Conservation (phyloP, 2,797 vertebrate genomes). For the Rachycentron canadum region DNA sequence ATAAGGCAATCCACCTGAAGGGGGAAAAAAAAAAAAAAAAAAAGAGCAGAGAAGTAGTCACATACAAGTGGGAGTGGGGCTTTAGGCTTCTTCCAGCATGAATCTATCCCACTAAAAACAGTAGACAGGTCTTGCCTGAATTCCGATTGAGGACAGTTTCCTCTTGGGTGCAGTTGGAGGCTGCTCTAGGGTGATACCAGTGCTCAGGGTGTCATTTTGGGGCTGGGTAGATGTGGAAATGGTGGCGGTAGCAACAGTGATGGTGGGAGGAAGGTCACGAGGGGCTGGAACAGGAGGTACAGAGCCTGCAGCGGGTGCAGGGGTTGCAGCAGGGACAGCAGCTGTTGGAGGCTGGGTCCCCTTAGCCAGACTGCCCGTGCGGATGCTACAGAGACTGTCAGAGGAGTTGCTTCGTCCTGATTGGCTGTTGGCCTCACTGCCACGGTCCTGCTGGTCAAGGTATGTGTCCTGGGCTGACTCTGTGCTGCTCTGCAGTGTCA, state of each 20-base stretch:
- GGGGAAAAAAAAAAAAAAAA: constrained; percentile 22
- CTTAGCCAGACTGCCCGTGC: constrained; percentile 91
- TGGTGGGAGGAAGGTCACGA: constrained; percentile 74
- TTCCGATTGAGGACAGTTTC: constrained; percentile 96
- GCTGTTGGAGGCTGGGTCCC: constrained; percentile 68
- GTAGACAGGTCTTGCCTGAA: constrained; percentile 87
- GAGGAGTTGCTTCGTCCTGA: constrained; percentile 98
- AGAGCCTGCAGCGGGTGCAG: constrained; percentile 78
- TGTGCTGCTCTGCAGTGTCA: constrained; percentile 99
- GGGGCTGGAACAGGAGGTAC: constrained; percentile 75
- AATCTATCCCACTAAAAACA: neutral
- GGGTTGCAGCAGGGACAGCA: constrained; percentile 52
- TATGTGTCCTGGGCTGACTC: constrained; percentile 99
- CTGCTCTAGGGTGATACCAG: constrained; percentile 83
- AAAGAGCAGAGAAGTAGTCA: constrained; percentile 35
- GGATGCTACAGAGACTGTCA: constrained; percentile 96
- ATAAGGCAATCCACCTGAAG: constrained; percentile 93
- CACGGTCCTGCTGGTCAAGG: constrained; percentile 94
- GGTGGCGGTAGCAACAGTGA: constrained; percentile 65
- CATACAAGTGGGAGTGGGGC: neutral
- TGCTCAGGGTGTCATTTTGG: constrained; percentile 92
- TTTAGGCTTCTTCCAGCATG: neutral
- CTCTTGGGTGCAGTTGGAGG: constrained; percentile 89
- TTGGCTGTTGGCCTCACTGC: constrained; percentile 96
- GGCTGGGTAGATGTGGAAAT: constrained; percentile 82